phyloP scores from a whole-genome alignment of 2,888 invertebrate species.

The Leptopilina syphax region DNA sequence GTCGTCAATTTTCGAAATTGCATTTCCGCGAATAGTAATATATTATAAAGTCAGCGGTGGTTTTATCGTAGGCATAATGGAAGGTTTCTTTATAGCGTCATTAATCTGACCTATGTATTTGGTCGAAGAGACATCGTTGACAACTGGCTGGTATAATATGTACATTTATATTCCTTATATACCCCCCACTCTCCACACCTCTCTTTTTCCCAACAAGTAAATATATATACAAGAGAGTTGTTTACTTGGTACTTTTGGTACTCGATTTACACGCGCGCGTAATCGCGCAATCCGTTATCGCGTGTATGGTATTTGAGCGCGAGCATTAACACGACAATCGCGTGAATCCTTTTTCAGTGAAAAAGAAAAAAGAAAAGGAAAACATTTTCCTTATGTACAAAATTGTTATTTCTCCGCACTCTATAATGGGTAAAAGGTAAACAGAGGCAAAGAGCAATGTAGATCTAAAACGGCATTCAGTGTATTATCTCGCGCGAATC shows the following conservation, averaged over 20 bases:
- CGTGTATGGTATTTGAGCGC: not conserved
- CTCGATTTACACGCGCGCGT: constrained; percentile 31
- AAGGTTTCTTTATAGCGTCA: constrained; percentile 39
- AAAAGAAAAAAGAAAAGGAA: not conserved
- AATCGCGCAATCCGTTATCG: constrained; percentile 28
- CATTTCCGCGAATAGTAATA: constrained; percentile 21
- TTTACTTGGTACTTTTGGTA: constrained; percentile 31
- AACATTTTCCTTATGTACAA: not conserved
- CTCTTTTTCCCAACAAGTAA: not conserved
- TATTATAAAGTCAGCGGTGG: constrained; percentile 25
- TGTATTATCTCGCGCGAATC: constrained; percentile 15
- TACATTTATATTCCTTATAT: constrained; percentile 19
- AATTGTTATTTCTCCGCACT: constrained; percentile 19
- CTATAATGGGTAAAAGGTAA: constrained; percentile 1
- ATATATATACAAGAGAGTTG: constrained; percentile 26
- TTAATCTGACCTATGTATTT: constrained; percentile 40
- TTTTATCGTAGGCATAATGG: constrained; percentile 37
- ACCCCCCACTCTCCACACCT: too few relatives aligned
- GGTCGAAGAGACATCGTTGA: constrained; percentile 39
- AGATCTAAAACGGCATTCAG: constrained; percentile 31
- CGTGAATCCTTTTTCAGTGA: not conserved
- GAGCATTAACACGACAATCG: constrained; percentile 6
- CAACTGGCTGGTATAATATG: constrained; percentile 36
- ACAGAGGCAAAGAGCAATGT: constrained; percentile 25
- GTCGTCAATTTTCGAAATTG: constrained; percentile 26